Percentiles rank a stretch among this genome's conserved stretches.
phyloP scores from a whole-genome alignment of 37 sponge, comb jelly and placozoan species.

The Crambe crambe region DNA sequence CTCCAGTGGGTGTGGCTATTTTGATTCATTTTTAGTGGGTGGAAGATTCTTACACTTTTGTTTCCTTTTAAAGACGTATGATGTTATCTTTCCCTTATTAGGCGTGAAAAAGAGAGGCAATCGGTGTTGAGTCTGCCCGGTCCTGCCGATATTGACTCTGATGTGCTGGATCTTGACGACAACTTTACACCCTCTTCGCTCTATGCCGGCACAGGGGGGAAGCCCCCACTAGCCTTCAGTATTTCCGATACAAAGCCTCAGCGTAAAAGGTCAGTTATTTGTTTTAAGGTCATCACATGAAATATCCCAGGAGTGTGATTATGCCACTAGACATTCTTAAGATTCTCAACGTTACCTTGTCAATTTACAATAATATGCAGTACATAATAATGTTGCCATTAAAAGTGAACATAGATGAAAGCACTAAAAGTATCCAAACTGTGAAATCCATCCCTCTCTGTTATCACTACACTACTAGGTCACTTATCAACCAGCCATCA shows the following conservation, averaged over 20 bases:
- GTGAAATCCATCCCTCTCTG: background rate
- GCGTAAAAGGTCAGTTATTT: conserved; percentile 29
- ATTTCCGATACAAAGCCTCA: conserved; percentile 39
- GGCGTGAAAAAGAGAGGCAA: conserved; percentile 35
- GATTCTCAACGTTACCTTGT: too few species aligned
- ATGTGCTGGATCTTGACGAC: conserved; percentile 69
- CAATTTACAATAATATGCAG: too few species aligned
- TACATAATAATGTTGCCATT: too few species aligned
- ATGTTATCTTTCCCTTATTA: background rate
- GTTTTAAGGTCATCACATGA: too few species aligned
- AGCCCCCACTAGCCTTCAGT: conserved; percentile 64
- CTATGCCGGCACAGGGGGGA: conserved; percentile 77
- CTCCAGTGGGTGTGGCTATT: too few species aligned
- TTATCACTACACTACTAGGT: background rate
- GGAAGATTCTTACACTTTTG: background rate
- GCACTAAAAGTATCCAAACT: too few species aligned
- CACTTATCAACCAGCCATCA: background rate
- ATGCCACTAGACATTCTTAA: too few species aligned
- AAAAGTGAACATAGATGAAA: too few species aligned
- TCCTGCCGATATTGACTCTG: conserved; percentile 38
- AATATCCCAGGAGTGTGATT: too few species aligned
- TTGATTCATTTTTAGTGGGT: too few species aligned
- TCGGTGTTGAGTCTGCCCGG: background rate
- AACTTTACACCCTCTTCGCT: conserved; percentile 46
- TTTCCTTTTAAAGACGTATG: too few species aligned